Base-by-base conservation (phyloP, 2,797 vertebrate species). In the Sparidentex hasta region DNA sequence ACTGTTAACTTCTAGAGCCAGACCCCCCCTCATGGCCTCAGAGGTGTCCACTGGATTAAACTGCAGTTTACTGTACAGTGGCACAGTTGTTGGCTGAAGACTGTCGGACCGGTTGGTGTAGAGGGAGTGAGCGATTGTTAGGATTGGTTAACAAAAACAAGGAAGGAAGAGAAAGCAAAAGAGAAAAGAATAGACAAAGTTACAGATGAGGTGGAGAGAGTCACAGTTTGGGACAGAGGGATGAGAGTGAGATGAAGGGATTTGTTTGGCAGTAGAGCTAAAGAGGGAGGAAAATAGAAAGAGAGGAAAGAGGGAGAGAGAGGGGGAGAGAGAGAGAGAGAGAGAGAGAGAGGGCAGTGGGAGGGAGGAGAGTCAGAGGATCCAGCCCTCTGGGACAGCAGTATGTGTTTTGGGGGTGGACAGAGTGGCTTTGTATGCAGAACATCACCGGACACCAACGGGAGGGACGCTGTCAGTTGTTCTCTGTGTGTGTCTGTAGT, bases 361-460 rank as follows among this genome's bases (percentile, higher is more conserved):
- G 82, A 83, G 92, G 92, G 94, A 91, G 90, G 93, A 86, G 90
- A 85, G 77, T 87, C 70, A 82, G 79, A 78, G 67, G 81, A 87
- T 79, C 91, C 92, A 91, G 82, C 90, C 91, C 90, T 90, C 87
- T 86, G 90, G 80, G 87, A 84, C 83, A 86, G 82, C 77, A 33
- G 18, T 81, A 84, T 85, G 84, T 84, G 82, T 87, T 90, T 88
- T 87, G 87, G 89, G 90, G 90, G 89, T 92, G 90, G 92, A 93
- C 92, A 83, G 82, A 87, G 71, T 72, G 76, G 82, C 85, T 89
- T 88, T 92, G 90, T 90, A 82, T 87, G 85, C 88, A 89, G 87
- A 92, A 86, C 89, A 93, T 83, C 89, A 85, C 82, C 33, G 85
- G 89, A 93, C 91, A 87, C 89, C 88, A 41, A 29, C 70, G 38